A percentile compares a stretch with the other conserved stretches of the same genome.
Conservation (phyloP, 1,140 invertebrate species). For the Antheraea mylitta region DNA sequence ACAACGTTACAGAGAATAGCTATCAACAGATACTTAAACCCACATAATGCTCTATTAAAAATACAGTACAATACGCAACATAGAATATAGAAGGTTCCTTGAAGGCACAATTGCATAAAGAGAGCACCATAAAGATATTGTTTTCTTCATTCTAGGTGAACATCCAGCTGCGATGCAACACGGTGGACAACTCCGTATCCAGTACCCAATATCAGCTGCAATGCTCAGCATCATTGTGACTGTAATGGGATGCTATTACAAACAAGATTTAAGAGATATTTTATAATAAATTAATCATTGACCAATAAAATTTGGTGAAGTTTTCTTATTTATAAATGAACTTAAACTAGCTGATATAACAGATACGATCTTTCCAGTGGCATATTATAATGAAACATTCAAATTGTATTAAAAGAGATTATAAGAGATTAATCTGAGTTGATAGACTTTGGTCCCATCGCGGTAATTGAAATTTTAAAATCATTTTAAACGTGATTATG, state of each 20-base stretch:
- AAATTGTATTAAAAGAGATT: neutral
- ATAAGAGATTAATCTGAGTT: neutral
- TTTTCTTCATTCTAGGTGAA: constrained; percentile 82
- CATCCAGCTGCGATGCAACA: constrained; percentile 92
- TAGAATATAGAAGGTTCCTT: too few species aligned
- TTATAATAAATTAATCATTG: constrained; percentile 20
- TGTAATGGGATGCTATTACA: constrained; percentile 72
- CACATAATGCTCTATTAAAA: too few species aligned
- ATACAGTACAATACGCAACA: neutral
- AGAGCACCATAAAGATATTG: neutral
- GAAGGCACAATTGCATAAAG: too few species aligned
- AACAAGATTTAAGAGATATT: constrained; percentile 11
- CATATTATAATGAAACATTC: neutral
- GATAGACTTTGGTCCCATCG: neutral
- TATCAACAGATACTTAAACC: too few species aligned
- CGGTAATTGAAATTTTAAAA: neutral
- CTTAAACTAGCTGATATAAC: neutral
- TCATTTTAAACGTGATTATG: neutral
- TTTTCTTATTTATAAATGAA: constrained; percentile 3
- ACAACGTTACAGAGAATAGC: too few species aligned
- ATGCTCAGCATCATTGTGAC: constrained; percentile 79
- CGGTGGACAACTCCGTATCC: constrained; percentile 81
- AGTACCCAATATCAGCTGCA: constrained; percentile 79
- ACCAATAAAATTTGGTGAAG: neutral
- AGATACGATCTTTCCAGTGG: neutral